phyloP scores from a whole-genome alignment of 2,797 vertebrate species.

The Tadarida brasiliensis region DNA sequence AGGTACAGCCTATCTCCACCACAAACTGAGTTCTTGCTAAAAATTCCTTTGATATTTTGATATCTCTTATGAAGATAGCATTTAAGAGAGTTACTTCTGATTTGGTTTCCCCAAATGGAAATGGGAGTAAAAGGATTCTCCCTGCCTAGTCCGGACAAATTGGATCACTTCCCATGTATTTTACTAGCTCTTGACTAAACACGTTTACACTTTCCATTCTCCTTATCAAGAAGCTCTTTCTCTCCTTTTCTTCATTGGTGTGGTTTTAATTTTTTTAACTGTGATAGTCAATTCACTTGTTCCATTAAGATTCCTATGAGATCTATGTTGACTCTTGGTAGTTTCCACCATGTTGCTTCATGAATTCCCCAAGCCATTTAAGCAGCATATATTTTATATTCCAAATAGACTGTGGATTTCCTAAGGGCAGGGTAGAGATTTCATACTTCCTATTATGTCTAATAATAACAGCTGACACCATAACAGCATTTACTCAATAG shows the following conservation, averaged over 20 bases:
- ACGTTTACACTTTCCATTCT: neutral
- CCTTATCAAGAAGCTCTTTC: neutral
- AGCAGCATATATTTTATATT: neutral
- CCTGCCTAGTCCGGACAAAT: neutral
- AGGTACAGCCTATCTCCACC: neutral
- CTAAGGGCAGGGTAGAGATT: neutral
- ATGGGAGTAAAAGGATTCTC: neutral
- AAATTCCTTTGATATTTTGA: neutral
- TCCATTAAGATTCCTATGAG: slow-evolving; percentile 24
- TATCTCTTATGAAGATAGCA: neutral
- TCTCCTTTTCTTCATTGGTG: slow-evolving; percentile 26
- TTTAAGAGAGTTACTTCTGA: slow-evolving; percentile 13
- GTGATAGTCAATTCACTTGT: neutral
- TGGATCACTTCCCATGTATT: neutral
- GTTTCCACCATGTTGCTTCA: neutral
- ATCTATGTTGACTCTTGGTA: neutral
- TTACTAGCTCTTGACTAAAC: slow-evolving; percentile 5
- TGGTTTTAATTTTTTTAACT: slow-evolving; percentile 43
- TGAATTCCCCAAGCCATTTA: neutral
- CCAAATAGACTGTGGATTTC: slow-evolving; percentile 38
- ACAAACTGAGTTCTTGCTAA: neutral
- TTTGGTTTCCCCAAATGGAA: neutral
- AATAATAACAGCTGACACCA: slow-evolving; percentile 15
- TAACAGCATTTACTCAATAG: neutral
- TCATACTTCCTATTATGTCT: neutral